Conservation (phyloP, 2,888 invertebrate genomes). For the Ectemnius continuus region DNA sequence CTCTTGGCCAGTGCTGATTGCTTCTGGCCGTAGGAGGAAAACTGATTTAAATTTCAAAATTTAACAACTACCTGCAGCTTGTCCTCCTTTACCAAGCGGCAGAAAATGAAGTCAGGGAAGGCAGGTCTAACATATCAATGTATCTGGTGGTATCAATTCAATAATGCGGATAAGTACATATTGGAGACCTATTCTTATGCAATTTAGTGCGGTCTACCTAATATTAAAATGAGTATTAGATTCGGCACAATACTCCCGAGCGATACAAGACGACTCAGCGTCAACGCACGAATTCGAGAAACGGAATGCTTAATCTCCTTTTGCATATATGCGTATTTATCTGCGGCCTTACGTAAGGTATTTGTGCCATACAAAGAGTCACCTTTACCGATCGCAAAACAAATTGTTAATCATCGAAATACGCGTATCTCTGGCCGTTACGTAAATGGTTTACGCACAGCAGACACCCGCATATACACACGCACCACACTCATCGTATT, state of each 20-base stretch:
- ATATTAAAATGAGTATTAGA: not conserved
- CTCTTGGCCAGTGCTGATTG: too few relatives aligned
- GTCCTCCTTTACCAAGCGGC: too few relatives aligned
- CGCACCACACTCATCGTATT: not conserved
- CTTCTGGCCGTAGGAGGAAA: too few relatives aligned
- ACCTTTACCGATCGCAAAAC: slow-evolving; percentile 76
- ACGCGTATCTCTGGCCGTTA: slow-evolving; percentile 72
- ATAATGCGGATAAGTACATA: too few relatives aligned
- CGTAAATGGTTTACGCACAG: slow-evolving; percentile 69
- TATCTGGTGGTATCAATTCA: too few relatives aligned
- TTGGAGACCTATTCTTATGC: too few relatives aligned
- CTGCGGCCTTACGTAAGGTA: slow-evolving; percentile 75
- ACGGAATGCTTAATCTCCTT: slow-evolving; percentile 63
- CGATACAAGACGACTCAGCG: slow-evolving; percentile 18
- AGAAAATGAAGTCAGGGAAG: too few relatives aligned
- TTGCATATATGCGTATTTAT: slow-evolving; percentile 71
- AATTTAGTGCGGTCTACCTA: too few relatives aligned
- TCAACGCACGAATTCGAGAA: slow-evolving; percentile 59
- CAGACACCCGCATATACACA: slow-evolving; percentile 44
- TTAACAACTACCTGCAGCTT: too few relatives aligned
- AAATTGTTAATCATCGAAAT: slow-evolving; percentile 78
- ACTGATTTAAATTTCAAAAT: too few relatives aligned
- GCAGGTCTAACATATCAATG: too few relatives aligned
- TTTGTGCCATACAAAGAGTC: slow-evolving; percentile 76
- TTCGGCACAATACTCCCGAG: not conserved